Percentiles rank a stretch among this genome's conserved stretches.
Evolutionary conservation across 2,888 invertebrate species (phyloP).

Genomic region (Himalopsyche japonica): DNA sequence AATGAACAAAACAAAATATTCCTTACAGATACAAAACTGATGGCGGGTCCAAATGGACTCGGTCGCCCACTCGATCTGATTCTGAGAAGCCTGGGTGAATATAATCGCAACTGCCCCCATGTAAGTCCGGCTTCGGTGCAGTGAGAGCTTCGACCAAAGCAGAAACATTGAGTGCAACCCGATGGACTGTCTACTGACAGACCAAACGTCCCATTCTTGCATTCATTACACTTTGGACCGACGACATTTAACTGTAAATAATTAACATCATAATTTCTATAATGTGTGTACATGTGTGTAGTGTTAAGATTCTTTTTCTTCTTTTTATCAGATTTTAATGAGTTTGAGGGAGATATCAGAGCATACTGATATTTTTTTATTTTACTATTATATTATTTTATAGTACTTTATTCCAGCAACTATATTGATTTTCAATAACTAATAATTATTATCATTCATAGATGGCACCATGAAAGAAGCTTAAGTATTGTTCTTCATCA

Average conservation of each 20-base stretch:
- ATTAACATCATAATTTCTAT: not conserved
- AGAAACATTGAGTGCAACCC: conserved; percentile 96
- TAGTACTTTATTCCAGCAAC: too few relatives aligned
- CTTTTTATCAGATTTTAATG: too few relatives aligned
- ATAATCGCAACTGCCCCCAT: conserved; percentile 77
- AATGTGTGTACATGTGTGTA: not conserved
- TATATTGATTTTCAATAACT: too few relatives aligned
- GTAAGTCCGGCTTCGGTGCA: conserved; percentile 82
- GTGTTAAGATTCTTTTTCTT: too few relatives aligned
- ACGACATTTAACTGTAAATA: conserved; percentile 71
- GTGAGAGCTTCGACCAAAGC: conserved; percentile 82
- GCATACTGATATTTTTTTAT: too few relatives aligned
- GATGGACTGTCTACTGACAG: conserved; percentile 74
- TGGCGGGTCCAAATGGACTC: conserved; percentile 8
- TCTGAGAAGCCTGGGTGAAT: conserved; percentile 56
- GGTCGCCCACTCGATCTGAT: conserved; percentile 12
- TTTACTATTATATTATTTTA: too few relatives aligned
- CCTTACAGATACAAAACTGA: conserved; percentile 36
- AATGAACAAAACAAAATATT: not conserved
- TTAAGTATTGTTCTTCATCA: too few relatives aligned
- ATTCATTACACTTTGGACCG: conserved; percentile 83
- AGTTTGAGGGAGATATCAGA: too few relatives aligned
- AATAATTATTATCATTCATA: too few relatives aligned
- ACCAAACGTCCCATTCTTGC: conserved; percentile 85
- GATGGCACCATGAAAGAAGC: too few relatives aligned